These are phyloP conservation scores for Nettapus auritus DNA, from an alignment of 2,113 vertebrate species.

Conservation along the genomic window DNA sequence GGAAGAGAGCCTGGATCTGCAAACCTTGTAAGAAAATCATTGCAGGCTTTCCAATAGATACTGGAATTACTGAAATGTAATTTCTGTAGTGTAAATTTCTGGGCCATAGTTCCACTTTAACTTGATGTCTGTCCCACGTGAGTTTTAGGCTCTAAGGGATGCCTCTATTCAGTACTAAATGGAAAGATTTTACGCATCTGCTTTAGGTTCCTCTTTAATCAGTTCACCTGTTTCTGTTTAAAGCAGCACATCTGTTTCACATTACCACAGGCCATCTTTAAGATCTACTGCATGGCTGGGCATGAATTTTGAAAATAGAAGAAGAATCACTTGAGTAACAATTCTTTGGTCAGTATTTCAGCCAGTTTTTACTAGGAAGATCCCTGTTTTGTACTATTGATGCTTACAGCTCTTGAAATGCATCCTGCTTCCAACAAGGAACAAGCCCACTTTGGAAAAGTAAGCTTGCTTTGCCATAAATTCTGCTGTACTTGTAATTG, in stretches of 20 bases:
- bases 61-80: not conserved
- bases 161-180: slow-evolving; percentile 30
- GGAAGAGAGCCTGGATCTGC: not conserved
- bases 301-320: slow-evolving; percentile 38
- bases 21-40: slow-evolving; percentile 24
- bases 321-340: slow-evolving; percentile 44
- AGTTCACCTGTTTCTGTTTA: slow-evolving; percentile 72
- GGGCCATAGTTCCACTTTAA: slow-evolving; percentile 29
- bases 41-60: not conserved
- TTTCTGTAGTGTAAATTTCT: slow-evolving; percentile 43
- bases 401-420: not conserved
- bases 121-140: slow-evolving; percentile 8
- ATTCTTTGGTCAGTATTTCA: slow-evolving; percentile 4
- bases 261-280: slow-evolving; percentile 60
- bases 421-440: not conserved
- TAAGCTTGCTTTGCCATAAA: not conserved
- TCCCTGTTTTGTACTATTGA: not conserved
- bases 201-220: slow-evolving; percentile 64
- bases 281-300: slow-evolving; percentile 51
- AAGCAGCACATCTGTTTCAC: slow-evolving; percentile 59
- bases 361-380: not conserved
- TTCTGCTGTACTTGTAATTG: not conserved
- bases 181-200: slow-evolving; percentile 65
- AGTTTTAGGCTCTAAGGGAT: slow-evolving; percentile 9
- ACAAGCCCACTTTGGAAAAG: not conserved